Evolutionary conservation across 2,113 vertebrate genomes (phyloP).

Genomic region (Pluvianellus socialis): DNA sequence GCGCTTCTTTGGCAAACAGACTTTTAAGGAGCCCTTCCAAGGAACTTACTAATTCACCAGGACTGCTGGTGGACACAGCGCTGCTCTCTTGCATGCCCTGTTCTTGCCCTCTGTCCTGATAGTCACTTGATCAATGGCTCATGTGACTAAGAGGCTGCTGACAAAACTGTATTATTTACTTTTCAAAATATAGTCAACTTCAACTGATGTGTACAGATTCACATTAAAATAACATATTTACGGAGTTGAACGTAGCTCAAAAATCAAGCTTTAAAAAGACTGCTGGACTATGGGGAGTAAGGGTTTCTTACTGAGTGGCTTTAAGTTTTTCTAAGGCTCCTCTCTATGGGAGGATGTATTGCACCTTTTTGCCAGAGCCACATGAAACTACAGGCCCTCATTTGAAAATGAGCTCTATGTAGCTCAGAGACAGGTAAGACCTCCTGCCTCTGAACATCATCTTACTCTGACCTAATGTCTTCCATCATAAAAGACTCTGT

Average conservation of each 20-base stretch:
- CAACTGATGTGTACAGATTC: background rate
- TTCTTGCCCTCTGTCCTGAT: background rate
- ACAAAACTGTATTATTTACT: background rate
- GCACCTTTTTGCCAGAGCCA: background rate
- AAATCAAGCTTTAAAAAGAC: background rate
- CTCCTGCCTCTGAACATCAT: background rate
- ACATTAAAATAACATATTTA: background rate
- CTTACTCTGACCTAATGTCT: slow-evolving; percentile 23
- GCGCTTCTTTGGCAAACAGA: background rate
- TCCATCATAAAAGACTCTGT: background rate
- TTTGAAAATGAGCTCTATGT: background rate
- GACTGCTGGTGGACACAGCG: background rate
- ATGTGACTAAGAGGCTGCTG: background rate
- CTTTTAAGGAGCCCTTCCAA: background rate
- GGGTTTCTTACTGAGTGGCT: background rate
- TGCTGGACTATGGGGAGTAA: background rate
- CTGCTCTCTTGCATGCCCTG: background rate
- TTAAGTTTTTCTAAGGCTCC: background rate
- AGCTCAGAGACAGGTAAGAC: background rate
- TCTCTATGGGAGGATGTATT: background rate
- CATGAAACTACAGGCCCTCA: background rate
- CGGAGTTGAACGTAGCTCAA: background rate
- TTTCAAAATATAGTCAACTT: background rate
- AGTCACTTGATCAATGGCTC: background rate
- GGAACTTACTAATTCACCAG: background rate